phyloP scores from a whole-genome alignment of 2,113 vertebrate species.

The Caranx ignobilis region DNA sequence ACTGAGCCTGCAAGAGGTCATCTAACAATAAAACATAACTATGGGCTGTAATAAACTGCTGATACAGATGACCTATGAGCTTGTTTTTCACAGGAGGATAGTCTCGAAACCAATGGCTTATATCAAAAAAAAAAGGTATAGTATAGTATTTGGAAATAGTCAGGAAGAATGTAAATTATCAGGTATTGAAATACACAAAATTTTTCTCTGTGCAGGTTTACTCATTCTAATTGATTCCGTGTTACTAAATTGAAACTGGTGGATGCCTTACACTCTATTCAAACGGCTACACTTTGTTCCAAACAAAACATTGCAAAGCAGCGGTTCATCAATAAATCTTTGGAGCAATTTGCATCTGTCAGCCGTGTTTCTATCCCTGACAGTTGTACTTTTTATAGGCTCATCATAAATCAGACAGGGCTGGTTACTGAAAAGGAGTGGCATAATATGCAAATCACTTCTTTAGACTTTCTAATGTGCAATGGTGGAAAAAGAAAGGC shows the following conservation, averaged over 20 bases:
- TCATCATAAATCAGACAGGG: conserved; percentile 72
- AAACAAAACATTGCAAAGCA: conserved; percentile 54
- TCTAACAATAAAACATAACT: neutral
- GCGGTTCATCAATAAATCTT: conserved; percentile 65
- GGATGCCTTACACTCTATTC: neutral
- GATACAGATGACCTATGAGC: neutral
- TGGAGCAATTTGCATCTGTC: conserved; percentile 68
- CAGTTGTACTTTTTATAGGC: conserved; percentile 59
- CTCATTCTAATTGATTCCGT: conserved; percentile 3
- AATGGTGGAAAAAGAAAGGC: conserved; percentile 5
- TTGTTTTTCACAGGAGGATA: neutral
- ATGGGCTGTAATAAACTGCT: neutral
- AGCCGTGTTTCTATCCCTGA: conserved; percentile 47
- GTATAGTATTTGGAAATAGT: neutral
- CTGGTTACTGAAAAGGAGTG: conserved; percentile 44
- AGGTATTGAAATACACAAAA: neutral
- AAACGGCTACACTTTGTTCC: conserved; percentile 24
- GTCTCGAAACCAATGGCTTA: neutral
- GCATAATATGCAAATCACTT: conserved; percentile 65
- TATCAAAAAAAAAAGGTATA: neutral
- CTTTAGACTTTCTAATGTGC: conserved; percentile 38
- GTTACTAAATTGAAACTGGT: conserved; percentile 28
- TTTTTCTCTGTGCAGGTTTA: neutral
- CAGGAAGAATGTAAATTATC: neutral
- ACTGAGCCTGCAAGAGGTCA: neutral